phyloP scores from a whole-genome alignment of 1,140 invertebrate genomes.

The Tribolium madens region DNA sequence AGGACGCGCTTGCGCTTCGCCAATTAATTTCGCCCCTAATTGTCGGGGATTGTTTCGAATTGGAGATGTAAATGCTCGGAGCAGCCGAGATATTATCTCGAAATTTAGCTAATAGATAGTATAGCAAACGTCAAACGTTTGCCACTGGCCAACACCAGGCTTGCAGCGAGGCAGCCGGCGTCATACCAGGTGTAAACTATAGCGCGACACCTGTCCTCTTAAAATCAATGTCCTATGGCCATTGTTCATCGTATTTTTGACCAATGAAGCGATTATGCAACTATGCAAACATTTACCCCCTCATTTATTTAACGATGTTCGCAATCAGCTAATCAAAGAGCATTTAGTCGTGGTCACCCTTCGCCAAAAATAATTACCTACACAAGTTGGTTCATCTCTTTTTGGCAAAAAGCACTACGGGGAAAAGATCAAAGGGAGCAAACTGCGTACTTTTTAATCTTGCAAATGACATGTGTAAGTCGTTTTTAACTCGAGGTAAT shows the following conservation, averaged over 20 bases:
- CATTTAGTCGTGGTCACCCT: no score
- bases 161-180: conserved; percentile 55
- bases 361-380: no score
- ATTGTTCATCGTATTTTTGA: conserved; percentile 52
- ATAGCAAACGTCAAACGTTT: conserved; percentile 23
- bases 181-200: conserved; percentile 60
- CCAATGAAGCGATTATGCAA: conserved; percentile 43
- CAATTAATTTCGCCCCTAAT: conserved; percentile 19
- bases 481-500: conserved; percentile 36
- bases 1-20: conserved; percentile 16
- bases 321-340: not conserved
- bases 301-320: not conserved
- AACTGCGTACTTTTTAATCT: conserved; percentile 16
- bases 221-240: conserved; percentile 61
- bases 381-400: no score
- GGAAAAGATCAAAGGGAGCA: not conserved
- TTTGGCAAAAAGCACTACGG: no score
- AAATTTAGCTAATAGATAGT: conserved; percentile 23
- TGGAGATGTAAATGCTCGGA: conserved; percentile 22
- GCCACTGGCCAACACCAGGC: conserved; percentile 41
- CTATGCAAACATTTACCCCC: not conserved
- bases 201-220: conserved; percentile 59
- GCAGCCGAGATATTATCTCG: conserved; percentile 12
- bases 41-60: conserved; percentile 20
- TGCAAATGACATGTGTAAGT: conserved; percentile 39